Percentiles rank a stretch among this genome's conserved stretches.
These are phyloP conservation scores for Myotis lucifugus DNA, from an alignment of 2,113 vertebrate genomes.

Conservation along the genomic window DNA sequence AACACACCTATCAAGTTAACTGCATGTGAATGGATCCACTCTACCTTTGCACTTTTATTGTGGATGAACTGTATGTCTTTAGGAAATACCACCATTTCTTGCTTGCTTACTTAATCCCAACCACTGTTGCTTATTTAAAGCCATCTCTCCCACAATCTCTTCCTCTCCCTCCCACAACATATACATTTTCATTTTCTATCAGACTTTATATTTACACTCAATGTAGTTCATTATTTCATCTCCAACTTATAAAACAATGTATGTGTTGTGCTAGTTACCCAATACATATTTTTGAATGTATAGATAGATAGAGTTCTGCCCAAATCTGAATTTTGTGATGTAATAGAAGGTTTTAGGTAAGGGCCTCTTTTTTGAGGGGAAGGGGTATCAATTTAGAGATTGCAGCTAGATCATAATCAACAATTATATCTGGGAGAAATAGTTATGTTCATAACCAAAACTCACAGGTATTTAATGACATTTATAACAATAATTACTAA, in stretches of 20 bases:
- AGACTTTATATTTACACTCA: neutral
- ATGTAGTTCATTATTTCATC: neutral
- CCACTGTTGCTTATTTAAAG: neutral
- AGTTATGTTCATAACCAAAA: neutral
- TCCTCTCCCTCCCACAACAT: neutral
- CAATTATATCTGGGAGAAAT: neutral
- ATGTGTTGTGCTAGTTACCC: neutral
- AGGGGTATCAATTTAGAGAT: neutral
- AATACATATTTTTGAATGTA: neutral
- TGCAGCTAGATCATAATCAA: neutral
- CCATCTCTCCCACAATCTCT: neutral
- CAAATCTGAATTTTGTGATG: neutral
- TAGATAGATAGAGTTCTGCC: neutral
- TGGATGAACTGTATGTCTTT: neutral
- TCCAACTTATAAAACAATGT: neutral
- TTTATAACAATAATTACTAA: neutral
- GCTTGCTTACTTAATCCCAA: neutral
- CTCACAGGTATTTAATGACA: neutral
- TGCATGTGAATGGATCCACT: neutral
- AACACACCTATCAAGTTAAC: neutral
- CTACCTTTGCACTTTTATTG: neutral
- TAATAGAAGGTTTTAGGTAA: neutral
- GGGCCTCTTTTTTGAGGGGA: neutral
- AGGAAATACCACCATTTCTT: neutral
- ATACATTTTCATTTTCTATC: neutral